Conservation (phyloP, 2,113 vertebrate genomes). For the Ctenomys sociabilis region DNA sequence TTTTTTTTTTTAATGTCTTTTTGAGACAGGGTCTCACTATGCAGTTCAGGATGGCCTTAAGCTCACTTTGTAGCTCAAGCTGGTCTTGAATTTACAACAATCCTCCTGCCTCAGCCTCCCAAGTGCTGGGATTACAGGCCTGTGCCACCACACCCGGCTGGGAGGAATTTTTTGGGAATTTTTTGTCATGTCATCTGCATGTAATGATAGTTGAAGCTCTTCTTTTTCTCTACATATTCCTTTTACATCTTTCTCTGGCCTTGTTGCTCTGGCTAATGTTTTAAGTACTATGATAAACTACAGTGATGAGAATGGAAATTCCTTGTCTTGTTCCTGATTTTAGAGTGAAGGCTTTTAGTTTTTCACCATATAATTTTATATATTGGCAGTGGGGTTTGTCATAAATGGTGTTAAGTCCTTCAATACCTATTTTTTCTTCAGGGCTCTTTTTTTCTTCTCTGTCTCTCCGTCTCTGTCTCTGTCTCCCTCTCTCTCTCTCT, state of each 20-base stretch:
- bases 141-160: too few relatives aligned
- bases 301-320: neutral
- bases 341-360: neutral
- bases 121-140: too few relatives aligned
- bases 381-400: neutral
- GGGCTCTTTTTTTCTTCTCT: too few relatives aligned
- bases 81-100: too few relatives aligned
- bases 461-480: too few relatives aligned
- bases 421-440: neutral
- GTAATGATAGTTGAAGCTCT: neutral
- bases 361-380: neutral
- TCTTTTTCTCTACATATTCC: neutral
- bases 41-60: too few relatives aligned
- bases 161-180: neutral
- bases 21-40: too few relatives aligned
- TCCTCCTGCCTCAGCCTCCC: too few relatives aligned
- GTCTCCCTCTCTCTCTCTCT: too few relatives aligned
- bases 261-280: neutral
- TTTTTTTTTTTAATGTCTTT: too few relatives aligned
- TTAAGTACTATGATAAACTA: neutral
- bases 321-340: neutral
- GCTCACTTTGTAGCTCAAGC: too few relatives aligned
- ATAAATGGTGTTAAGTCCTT: neutral
- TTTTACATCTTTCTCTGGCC: neutral
- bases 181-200: neutral